Evolutionary conservation across 92 coral and sea anemone species (phyloP).

Genomic region (Epizoanthus illoricatus): DNA sequence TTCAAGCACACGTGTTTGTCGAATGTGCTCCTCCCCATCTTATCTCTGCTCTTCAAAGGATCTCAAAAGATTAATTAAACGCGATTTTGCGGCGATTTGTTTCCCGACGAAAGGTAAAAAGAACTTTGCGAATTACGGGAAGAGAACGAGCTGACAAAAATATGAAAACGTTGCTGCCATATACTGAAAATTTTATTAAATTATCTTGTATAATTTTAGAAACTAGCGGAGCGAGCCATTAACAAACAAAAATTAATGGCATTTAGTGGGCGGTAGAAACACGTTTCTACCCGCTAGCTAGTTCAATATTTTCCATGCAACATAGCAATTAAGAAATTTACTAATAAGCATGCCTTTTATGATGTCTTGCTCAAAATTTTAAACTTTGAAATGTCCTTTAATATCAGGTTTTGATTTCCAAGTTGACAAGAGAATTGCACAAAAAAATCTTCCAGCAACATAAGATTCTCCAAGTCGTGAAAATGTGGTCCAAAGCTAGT

Average conservation of each 20-base stretch:
- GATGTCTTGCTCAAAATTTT: not conserved
- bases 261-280: not conserved
- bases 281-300: not conserved
- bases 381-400: not conserved
- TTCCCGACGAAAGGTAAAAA: not conserved
- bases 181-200: too few relatives aligned
- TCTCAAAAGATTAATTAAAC: constrained; percentile 25
- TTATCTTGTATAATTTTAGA: not conserved
- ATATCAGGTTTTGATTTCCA: not conserved
- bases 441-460: too few relatives aligned
- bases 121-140: not conserved
- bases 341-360: not conserved
- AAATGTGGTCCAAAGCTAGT: too few relatives aligned
- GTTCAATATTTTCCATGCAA: not conserved
- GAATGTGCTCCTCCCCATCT: not conserved
- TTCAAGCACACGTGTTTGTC: constrained; percentile 7
- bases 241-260: not conserved
- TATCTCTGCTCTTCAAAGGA: constrained; percentile 21
- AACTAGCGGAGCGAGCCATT: not conserved
- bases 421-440: not conserved
- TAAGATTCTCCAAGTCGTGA: too few relatives aligned
- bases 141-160: not conserved
- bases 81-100: not conserved
- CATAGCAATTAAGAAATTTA: not conserved
- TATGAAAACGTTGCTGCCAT: not conserved